Evolutionary conservation across 1,140 invertebrate species (phyloP).

Genomic region (Holcopasites calliopsidis): DNA sequence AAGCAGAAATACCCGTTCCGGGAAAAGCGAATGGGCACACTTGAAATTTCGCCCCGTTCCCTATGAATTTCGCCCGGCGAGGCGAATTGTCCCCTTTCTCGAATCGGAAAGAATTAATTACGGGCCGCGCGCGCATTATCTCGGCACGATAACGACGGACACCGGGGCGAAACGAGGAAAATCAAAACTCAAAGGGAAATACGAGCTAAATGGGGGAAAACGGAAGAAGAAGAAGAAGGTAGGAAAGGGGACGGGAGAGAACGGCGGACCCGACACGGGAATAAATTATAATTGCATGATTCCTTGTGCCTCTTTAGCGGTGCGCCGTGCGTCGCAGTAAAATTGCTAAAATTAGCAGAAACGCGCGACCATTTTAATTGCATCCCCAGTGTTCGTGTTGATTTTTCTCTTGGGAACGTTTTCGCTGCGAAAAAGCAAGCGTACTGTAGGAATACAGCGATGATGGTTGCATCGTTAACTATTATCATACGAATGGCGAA

Average conservation of each 20-base stretch:
- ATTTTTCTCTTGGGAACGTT: conserved; percentile 39
- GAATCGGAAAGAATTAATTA: conserved; percentile 30
- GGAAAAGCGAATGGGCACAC: neutral
- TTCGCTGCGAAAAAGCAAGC: neutral
- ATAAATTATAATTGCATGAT: conserved; percentile 65
- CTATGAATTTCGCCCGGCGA: too few relatives aligned
- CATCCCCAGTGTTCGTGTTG: conserved; percentile 23
- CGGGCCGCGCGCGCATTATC: conserved; percentile 22
- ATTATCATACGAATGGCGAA: neutral
- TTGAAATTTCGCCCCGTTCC: neutral
- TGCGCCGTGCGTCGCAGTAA: conserved; percentile 14
- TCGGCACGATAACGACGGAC: conserved; percentile 28
- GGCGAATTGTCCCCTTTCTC: neutral
- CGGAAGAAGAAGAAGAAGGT: neutral
- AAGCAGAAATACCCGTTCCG: neutral
- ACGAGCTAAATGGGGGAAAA: conserved; percentile 1
- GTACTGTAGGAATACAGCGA: neutral
- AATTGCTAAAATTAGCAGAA: conserved; percentile 67
- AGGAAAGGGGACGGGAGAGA: conserved; percentile 1
- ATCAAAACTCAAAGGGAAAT: conserved; percentile 6
- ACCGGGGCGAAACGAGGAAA: neutral
- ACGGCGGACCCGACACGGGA: conserved; percentile 28
- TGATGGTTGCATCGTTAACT: conserved; percentile 21
- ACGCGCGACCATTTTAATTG: conserved; percentile 62
- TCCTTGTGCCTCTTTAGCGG: conserved; percentile 48